Evolutionary conservation across 2,113 vertebrate genomes (phyloP).

Genomic region (Ophiodon elongatus): DNA sequence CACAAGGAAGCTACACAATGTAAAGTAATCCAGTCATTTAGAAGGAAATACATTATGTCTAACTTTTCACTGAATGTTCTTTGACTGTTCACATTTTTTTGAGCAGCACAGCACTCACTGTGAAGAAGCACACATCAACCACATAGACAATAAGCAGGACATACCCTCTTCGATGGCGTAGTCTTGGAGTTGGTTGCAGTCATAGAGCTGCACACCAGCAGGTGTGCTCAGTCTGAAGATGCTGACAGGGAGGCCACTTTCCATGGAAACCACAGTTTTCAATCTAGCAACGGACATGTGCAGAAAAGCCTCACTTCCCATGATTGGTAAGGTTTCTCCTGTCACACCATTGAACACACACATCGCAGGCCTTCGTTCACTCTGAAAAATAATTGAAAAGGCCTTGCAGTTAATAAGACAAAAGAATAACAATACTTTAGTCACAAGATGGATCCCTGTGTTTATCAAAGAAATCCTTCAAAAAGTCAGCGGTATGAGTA

Average conservation of each 20-base stretch:
- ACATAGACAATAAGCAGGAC: neutral
- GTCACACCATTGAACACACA: conserved; percentile 83
- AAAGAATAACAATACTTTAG: neutral
- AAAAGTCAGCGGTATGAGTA: neutral
- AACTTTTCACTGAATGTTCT: neutral
- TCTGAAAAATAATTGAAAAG: conserved; percentile 61
- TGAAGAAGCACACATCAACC: neutral
- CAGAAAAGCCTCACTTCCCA: conserved; percentile 71
- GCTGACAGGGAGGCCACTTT: conserved; percentile 82
- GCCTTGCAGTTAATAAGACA: neutral
- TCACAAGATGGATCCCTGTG: neutral
- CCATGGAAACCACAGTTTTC: conserved; percentile 78
- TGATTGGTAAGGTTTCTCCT: conserved; percentile 77
- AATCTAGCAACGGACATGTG: conserved; percentile 75
- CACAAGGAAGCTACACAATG: neutral
- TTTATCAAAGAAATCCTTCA: neutral
- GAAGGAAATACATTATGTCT: neutral
- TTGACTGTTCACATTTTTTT: neutral
- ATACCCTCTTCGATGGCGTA: conserved; percentile 80
- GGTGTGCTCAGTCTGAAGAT: conserved; percentile 82
- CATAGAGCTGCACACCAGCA: conserved; percentile 79
- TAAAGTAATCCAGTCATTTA: neutral
- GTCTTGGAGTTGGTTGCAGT: conserved; percentile 83
- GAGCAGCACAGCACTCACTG: neutral
- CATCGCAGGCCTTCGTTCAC: conserved; percentile 81